These are phyloP conservation scores for Eupsilia transversa DNA, from an alignment of 2,888 invertebrate genomes.

Conservation along the genomic window DNA sequence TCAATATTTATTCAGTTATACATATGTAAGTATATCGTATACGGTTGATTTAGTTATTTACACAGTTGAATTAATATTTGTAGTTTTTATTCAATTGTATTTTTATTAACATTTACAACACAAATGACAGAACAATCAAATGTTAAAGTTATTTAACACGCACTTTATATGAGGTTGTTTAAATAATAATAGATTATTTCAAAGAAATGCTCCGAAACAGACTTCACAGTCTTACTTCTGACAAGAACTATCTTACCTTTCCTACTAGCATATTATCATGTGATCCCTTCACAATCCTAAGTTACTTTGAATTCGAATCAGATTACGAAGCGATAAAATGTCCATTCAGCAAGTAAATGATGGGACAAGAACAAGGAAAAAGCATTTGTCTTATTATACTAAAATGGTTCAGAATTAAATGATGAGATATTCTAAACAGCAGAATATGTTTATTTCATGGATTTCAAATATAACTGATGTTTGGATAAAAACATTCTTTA, in stretches of 20 bases:
- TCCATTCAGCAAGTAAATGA: conserved; percentile 14
- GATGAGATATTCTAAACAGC: neutral
- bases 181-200: too few relatives aligned
- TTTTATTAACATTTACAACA: neutral
- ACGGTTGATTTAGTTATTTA: neutral
- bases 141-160: neutral
- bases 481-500: neutral
- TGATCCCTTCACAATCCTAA: neutral
- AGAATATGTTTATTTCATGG: conserved; percentile 11
- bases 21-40: too few relatives aligned
- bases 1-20: neutral
- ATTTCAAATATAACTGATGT: neutral
- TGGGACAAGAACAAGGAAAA: conserved; percentile 29
- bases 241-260: conserved; percentile 38
- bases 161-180: neutral
- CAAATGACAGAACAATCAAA: neutral
- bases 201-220: too few relatives aligned
- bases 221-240: neutral
- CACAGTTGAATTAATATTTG: too few relatives aligned
- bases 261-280: neutral
- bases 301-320: conserved; percentile 18
- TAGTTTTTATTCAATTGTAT: neutral
- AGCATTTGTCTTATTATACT: neutral
- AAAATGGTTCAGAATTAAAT: conserved; percentile 4
- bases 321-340: conserved; percentile 21